phyloP scores from a whole-genome alignment of 2,888 invertebrate genomes.

The Hypercompe scribonia region DNA sequence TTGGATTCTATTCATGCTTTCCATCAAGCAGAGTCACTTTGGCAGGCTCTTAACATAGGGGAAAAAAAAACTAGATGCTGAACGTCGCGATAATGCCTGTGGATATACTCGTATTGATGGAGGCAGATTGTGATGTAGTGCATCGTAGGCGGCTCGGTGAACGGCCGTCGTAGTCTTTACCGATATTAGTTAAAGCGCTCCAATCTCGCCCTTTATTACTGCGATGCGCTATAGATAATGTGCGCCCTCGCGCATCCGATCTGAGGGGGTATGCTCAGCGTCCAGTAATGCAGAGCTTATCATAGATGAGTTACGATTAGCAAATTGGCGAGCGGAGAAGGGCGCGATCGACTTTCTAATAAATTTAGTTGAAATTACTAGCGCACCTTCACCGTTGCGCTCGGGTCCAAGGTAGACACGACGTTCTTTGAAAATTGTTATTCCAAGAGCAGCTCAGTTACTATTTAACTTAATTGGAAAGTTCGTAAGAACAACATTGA shows the following conservation, averaged over 20 bases:
- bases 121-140: neutral
- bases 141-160: constrained; percentile 43
- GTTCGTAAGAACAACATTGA: constrained; percentile 35
- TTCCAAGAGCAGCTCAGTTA: constrained; percentile 48
- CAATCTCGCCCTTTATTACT: constrained; percentile 66
- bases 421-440: constrained; percentile 53
- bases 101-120: constrained; percentile 1
- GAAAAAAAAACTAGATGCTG: neutral
- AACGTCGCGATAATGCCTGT: neutral
- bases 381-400: constrained; percentile 48
- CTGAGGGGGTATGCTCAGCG: constrained; percentile 25
- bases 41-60: too few species aligned
- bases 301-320: constrained; percentile 82
- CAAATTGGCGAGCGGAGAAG: constrained; percentile 78
- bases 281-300: constrained; percentile 66
- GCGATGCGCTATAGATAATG: constrained; percentile 57
- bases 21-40: too few species aligned
- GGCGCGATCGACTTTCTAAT: constrained; percentile 76
- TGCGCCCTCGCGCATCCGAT: constrained; percentile 26
- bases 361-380: constrained; percentile 71
- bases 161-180: constrained; percentile 52
- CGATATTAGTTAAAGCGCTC: constrained; percentile 64
- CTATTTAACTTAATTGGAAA: constrained; percentile 55
- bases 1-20: too few species aligned
- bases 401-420: constrained; percentile 21